These are phyloP conservation scores for Brachionus asplanchnoidis DNA, from an alignment of 1,140 invertebrate species.

Conservation along the genomic window DNA sequence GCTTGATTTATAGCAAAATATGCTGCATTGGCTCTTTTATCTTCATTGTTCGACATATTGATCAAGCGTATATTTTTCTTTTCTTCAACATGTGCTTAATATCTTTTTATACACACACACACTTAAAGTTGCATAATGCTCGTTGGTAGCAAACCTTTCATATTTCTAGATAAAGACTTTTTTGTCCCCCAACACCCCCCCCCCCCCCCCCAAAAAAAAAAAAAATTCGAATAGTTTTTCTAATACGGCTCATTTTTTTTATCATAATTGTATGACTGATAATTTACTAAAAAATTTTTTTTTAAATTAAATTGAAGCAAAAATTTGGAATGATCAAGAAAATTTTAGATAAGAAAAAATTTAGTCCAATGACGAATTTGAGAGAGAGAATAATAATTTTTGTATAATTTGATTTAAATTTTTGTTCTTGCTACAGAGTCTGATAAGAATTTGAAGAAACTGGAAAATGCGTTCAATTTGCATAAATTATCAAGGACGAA, in stretches of 20 bases:
- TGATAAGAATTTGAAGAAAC: not conserved
- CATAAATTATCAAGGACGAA: not conserved
- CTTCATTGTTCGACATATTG: not conserved
- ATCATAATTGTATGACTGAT: too few relatives aligned
- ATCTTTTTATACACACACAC: not conserved
- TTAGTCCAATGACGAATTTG: not conserved
- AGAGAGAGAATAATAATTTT: too few relatives aligned
- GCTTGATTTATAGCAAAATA: not conserved
- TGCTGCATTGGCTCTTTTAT: not conserved
- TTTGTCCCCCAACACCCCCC: not conserved
- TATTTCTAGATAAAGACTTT: not conserved
- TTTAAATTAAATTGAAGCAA: not conserved
- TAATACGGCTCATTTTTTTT: not conserved
- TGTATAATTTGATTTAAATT: too few relatives aligned
- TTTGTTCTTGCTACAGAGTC: too few relatives aligned
- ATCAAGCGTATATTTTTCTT: not conserved
- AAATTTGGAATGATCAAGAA: not conserved
- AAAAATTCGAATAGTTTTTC: too few relatives aligned
- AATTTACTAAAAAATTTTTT: too few relatives aligned
- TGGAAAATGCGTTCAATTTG: not conserved
- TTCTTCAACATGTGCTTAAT: slow-evolving; percentile 2
- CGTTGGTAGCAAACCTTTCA: not conserved
- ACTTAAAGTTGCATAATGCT: not conserved
- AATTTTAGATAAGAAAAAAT: not conserved
- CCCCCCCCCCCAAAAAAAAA: too few relatives aligned